These are phyloP conservation scores for Sander lucioperca DNA, from an alignment of 2,113 vertebrate species.

Conservation along the genomic window DNA sequence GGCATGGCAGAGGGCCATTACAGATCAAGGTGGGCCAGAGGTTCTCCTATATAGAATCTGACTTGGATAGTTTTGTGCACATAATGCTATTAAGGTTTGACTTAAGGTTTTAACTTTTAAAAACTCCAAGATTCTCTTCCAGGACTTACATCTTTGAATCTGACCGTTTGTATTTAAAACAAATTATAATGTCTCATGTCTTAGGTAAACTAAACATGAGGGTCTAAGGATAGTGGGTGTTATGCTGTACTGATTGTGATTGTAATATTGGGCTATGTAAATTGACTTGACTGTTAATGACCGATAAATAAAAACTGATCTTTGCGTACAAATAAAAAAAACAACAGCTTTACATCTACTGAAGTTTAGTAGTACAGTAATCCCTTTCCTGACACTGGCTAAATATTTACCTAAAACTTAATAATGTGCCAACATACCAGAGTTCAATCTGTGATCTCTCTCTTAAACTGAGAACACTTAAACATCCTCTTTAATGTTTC, in stretches of 20 bases:
- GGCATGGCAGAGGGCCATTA: constrained; percentile 32
- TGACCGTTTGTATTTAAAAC: not conserved
- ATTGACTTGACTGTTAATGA: not conserved
- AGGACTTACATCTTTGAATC: not conserved
- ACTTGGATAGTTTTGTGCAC: constrained; percentile 6
- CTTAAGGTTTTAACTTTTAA: not conserved
- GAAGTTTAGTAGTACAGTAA: not conserved
- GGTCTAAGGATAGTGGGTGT: not conserved
- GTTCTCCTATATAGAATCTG: constrained; percentile 31
- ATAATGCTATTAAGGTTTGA: constrained; percentile 9
- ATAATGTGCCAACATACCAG: not conserved
- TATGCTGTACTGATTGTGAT: not conserved
- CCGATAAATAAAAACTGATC: not conserved
- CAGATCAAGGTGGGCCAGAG: constrained; percentile 51
- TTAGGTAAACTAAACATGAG: not conserved
- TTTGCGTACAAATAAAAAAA: not conserved
- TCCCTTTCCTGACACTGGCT: not conserved
- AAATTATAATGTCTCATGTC: not conserved
- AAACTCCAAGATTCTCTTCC: not conserved
- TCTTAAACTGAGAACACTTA: constrained; percentile 1
- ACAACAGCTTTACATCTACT: not conserved
- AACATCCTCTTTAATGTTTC: not conserved
- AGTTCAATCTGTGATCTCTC: constrained; percentile 2
- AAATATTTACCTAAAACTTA: constrained; percentile 1
- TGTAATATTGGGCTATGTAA: not conserved